phyloP scores from a whole-genome alignment of 2,113 vertebrate genomes.

The Romanogobio albipinnatus region DNA sequence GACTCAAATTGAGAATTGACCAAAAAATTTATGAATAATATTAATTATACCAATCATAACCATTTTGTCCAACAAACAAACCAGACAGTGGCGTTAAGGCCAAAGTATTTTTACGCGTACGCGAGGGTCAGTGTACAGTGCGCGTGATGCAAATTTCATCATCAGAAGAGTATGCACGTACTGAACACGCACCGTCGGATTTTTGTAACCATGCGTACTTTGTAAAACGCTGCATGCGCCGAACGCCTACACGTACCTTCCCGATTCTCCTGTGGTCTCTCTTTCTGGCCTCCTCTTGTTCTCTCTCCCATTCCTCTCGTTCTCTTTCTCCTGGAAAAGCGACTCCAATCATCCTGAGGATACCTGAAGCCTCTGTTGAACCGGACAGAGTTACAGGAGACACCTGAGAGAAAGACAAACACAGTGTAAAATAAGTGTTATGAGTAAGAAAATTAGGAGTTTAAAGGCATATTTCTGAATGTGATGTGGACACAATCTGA shows the following conservation, averaged over 20 bases:
- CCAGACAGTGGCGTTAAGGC: too few relatives aligned
- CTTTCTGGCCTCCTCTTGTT: constrained; percentile 76
- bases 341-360: constrained; percentile 80
- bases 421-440: neutral
- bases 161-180: too few relatives aligned
- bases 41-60: too few relatives aligned
- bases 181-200: too few relatives aligned
- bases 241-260: constrained; percentile 67
- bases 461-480: neutral
- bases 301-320: constrained; percentile 77
- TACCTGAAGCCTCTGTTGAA: constrained; percentile 58
- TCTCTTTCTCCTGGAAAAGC: constrained; percentile 79
- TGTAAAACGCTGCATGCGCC: too few relatives aligned
- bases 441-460: neutral
- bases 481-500: neutral
- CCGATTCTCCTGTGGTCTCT: constrained; percentile 90
- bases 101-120: too few relatives aligned
- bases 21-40: too few relatives aligned
- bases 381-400: constrained; percentile 75
- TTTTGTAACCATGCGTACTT: too few relatives aligned
- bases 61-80: too few relatives aligned
- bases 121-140: too few relatives aligned
- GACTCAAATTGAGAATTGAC: too few relatives aligned
- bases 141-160: too few relatives aligned
- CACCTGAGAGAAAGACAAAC: constrained; percentile 60